phyloP scores from a whole-genome alignment of 2,113 vertebrate genomes.

The Lophotis ruficrista region DNA sequence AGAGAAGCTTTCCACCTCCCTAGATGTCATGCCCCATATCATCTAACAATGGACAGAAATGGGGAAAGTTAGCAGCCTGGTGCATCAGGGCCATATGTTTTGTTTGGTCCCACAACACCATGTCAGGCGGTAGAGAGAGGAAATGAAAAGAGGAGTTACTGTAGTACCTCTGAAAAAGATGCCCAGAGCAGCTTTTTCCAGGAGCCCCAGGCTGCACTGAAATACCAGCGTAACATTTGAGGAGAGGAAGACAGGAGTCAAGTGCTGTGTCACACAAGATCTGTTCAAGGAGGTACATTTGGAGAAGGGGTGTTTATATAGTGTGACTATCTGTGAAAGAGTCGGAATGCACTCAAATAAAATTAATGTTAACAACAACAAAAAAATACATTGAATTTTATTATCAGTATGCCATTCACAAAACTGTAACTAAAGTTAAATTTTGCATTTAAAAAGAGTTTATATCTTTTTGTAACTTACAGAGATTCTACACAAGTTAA shows the following conservation, averaged over 20 bases:
- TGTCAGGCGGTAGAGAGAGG: background rate
- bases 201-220: background rate
- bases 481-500: background rate
- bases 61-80: background rate
- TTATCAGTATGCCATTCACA: background rate
- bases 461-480: background rate
- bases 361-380: background rate
- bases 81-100: background rate
- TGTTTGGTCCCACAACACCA: background rate
- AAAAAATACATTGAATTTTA: background rate
- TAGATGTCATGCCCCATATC: background rate
- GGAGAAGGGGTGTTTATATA: background rate
- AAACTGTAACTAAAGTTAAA: background rate
- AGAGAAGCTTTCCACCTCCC: background rate
- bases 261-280: background rate
- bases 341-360: background rate
- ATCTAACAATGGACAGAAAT: background rate
- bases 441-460: background rate
- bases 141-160: background rate
- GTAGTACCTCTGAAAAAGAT: background rate
- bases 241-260: background rate
- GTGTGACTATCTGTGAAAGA: background rate
- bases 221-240: background rate
- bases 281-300: background rate
- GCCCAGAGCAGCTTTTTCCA: accelerated